phyloP scores from a whole-genome alignment of 2,113 vertebrate species.

The Lanius collurio region DNA sequence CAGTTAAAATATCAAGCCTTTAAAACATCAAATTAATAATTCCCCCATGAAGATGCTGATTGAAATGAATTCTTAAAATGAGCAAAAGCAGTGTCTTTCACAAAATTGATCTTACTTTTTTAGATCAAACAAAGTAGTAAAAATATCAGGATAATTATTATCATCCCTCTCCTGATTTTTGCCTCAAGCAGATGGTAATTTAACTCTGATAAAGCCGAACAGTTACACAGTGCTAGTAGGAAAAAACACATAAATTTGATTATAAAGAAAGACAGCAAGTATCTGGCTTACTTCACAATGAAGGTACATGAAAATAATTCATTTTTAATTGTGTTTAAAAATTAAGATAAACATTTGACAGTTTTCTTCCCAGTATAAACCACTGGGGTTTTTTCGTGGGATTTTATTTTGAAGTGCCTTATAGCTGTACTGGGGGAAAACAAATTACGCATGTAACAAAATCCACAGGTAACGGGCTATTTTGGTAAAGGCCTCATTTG shows the following conservation, averaged over 20 bases:
- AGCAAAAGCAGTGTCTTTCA: constrained; percentile 32
- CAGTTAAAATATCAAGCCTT: not conserved
- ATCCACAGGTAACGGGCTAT: not conserved
- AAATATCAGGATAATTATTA: constrained; percentile 31
- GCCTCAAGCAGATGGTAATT: constrained; percentile 15
- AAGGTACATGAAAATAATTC: not conserved
- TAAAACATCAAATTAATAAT: not conserved
- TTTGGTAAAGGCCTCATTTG: constrained; percentile 19
- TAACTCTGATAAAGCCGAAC: constrained; percentile 13
- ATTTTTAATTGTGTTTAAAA: not conserved
- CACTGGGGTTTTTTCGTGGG: not conserved
- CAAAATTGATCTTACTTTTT: constrained; percentile 2
- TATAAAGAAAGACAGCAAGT: not conserved
- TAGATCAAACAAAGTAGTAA: not conserved
- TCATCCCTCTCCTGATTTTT: constrained; percentile 1
- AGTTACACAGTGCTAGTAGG: not conserved
- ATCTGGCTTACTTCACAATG: not conserved
- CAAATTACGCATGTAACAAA: not conserved
- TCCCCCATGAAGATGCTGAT: not conserved
- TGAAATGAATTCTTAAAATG: constrained; percentile 20
- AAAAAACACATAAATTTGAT: not conserved
- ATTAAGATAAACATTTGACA: not conserved
- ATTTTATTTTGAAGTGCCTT: not conserved
- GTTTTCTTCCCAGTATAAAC: not conserved
- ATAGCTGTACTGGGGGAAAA: not conserved